Evolutionary conservation across 2,797 vertebrate genomes (phyloP).

Genomic region (Acanthis flammea): DNA sequence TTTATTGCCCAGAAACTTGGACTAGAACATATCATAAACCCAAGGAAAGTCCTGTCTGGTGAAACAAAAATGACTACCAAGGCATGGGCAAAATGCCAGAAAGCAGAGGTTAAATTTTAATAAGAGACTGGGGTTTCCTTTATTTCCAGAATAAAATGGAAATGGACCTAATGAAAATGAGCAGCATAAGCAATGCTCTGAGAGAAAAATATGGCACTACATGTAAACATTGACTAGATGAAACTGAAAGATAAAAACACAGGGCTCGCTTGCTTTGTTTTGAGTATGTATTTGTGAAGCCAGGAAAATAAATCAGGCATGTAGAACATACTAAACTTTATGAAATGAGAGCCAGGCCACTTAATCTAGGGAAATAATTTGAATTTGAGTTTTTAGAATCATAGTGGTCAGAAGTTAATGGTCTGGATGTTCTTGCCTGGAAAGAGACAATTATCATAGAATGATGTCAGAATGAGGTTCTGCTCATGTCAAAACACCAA

Average conservation of each 20-base stretch:
- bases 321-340: background rate
- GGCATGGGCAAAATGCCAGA: background rate
- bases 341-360: background rate
- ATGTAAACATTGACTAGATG: background rate
- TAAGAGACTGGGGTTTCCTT: background rate
- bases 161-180: background rate
- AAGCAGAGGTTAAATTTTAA: fast-evolving
- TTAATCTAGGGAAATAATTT: background rate
- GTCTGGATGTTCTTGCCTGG: background rate
- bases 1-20: background rate
- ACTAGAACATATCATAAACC: background rate
- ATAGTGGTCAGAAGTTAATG: background rate
- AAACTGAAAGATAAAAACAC: background rate
- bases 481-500: background rate
- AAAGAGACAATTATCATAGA: background rate
- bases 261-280: background rate
- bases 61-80: background rate
- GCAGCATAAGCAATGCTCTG: background rate
- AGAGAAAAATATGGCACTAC: background rate
- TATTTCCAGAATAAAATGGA: background rate
- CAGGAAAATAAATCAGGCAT: background rate
- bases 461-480: background rate
- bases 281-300: background rate
- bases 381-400: background rate
- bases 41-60: background rate